Percentiles rank a stretch among this genome's conserved stretches.
These are phyloP conservation scores for Burhinus bistriatus DNA, from an alignment of 2,113 vertebrate genomes.

Conservation along the genomic window DNA sequence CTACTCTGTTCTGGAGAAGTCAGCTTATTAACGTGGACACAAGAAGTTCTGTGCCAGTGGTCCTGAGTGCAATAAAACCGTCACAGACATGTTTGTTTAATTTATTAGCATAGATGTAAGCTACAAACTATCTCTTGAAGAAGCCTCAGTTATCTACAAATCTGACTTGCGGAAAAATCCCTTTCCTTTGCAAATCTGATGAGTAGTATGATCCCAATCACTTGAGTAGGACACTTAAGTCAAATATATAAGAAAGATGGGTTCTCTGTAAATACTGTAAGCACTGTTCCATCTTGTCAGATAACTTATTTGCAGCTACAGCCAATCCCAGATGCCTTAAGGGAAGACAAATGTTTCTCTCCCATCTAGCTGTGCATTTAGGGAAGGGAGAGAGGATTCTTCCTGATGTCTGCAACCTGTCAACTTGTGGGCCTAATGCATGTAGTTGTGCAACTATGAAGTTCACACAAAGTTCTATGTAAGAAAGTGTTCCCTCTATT, in stretches of 20 bases:
- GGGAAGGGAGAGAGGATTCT: background rate
- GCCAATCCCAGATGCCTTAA: background rate
- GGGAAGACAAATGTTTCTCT: background rate
- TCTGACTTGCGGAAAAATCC: background rate
- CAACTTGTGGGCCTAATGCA: background rate
- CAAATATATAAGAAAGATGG: background rate
- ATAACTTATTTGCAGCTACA: background rate
- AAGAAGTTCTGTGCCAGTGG: background rate
- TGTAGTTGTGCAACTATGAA: background rate
- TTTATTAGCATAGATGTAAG: background rate
- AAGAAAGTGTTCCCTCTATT: background rate
- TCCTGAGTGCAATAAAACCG: background rate
- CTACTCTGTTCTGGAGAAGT: background rate
- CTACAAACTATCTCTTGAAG: background rate
- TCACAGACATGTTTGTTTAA: background rate
- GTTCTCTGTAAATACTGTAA: background rate
- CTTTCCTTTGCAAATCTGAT: background rate
- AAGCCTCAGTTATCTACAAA: background rate
- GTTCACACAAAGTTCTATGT: background rate
- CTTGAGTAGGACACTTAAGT: background rate
- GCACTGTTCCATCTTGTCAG: background rate
- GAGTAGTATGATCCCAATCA: background rate
- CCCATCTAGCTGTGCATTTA: background rate
- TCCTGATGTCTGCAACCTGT: background rate
- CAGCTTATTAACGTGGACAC: background rate